These are phyloP conservation scores for Yponomeuta sedellus DNA, from an alignment of 2,888 invertebrate genomes.

Conservation along the genomic window DNA sequence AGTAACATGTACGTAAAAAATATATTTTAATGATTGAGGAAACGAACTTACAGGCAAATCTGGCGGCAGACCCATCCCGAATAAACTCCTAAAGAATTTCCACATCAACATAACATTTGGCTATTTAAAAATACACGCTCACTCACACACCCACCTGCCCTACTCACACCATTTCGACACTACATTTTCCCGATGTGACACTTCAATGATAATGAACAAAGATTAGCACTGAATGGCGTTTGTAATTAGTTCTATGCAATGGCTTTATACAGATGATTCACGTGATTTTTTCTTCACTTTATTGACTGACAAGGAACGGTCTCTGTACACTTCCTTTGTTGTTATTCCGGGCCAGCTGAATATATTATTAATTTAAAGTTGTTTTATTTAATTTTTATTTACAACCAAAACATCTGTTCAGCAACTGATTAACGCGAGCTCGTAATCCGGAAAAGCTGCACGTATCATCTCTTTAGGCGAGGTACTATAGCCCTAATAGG, in stretches of 20 bases:
- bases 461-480: no score
- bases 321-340: no score
- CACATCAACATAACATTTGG: constrained; percentile 59
- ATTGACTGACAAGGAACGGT: no score
- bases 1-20: not conserved
- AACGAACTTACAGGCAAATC: constrained; percentile 61
- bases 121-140: constrained; percentile 22
- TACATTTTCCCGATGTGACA: constrained; percentile 21
- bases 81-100: constrained; percentile 50
- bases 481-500: no score
- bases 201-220: not conserved
- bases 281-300: constrained; percentile 16
- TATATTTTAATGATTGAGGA: not conserved
- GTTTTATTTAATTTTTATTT: no score
- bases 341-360: no score
- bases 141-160: constrained; percentile 29
- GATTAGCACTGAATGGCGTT: not conserved
- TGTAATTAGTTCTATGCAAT: not conserved
- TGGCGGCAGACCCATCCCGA: constrained; percentile 68
- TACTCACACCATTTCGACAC: constrained; percentile 24
- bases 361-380: no score
- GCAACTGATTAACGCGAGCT: no score
- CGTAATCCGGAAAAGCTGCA: no score
- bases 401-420: no score
- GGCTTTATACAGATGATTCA: not conserved